Conservation (phyloP, 2,797 vertebrate species). For the Esox lucius region DNA sequence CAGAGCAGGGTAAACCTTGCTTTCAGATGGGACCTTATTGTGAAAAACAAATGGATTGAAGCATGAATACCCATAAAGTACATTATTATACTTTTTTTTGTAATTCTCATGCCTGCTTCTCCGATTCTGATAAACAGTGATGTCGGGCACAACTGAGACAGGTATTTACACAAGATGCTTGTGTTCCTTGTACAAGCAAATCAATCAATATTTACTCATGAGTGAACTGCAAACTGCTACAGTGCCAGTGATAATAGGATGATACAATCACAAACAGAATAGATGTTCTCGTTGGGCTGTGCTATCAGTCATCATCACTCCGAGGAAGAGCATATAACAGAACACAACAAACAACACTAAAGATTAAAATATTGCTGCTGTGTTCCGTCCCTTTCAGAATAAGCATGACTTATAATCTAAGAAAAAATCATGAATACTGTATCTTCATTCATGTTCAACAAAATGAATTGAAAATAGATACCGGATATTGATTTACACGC, state of each 20-base stretch:
- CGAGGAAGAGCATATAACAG: constrained; percentile 5
- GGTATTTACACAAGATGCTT: constrained; percentile 66
- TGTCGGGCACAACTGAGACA: constrained; percentile 52
- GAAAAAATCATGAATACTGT: constrained; percentile 25
- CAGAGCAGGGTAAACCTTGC: constrained; percentile 34
- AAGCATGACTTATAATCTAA: constrained; percentile 40
- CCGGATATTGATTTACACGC: constrained; percentile 62
- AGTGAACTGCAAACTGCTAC: constrained; percentile 66
- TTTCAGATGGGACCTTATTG: constrained; percentile 35
- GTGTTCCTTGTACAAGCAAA: constrained; percentile 67
- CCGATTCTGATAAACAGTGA: constrained; percentile 49
- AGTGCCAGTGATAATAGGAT: constrained; percentile 55
- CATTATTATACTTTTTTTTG: constrained; percentile 22
- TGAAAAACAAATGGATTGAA: constrained; percentile 39
- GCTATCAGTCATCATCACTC: constrained; percentile 24
- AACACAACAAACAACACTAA: constrained; percentile 46
- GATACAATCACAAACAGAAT: constrained; percentile 40
- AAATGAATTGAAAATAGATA: constrained; percentile 52
- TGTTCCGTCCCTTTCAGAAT: constrained; percentile 17
- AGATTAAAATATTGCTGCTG: constrained; percentile 32
- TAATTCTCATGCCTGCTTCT: constrained; percentile 10
- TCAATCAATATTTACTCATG: constrained; percentile 74
- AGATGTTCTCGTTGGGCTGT: constrained; percentile 25
- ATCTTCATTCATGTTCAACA: constrained; percentile 36
- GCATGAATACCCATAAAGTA: background rate